A percentile compares a stretch with the other conserved stretches of the same genome.
Conservation (phyloP, 2,113 vertebrate genomes). For the Prinia subflava region DNA sequence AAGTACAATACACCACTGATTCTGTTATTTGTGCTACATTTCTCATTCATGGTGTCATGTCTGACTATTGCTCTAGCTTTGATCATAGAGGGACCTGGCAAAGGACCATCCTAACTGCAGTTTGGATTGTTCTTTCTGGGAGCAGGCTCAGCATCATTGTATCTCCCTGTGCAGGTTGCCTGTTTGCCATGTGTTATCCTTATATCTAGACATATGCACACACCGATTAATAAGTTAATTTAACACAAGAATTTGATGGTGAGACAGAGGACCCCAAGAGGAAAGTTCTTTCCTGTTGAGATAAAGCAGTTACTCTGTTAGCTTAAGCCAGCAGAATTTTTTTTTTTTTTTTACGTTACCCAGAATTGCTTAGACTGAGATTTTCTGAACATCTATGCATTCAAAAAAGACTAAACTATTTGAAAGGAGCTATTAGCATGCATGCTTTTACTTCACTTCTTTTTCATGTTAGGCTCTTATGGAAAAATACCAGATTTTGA, state of each 20-base stretch:
- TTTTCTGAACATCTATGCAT: conserved; percentile 52
- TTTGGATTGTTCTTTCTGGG: not conserved
- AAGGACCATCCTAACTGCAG: not conserved
- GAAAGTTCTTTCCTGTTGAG: conserved; percentile 38
- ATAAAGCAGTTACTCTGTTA: conserved; percentile 39
- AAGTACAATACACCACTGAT: not conserved
- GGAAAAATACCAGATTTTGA: conserved; percentile 65
- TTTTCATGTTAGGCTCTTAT: conserved; percentile 65
- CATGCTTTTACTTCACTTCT: conserved; percentile 61
- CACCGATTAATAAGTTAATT: conserved; percentile 37
- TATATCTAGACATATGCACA: not conserved
- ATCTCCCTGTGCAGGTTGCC: not conserved
- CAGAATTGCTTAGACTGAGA: conserved; percentile 43
- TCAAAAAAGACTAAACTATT: conserved; percentile 56
- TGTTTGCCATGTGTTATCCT: conserved; percentile 30
- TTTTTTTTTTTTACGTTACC: not conserved
- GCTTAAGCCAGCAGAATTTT: not conserved
- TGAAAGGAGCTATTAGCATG: conserved; percentile 64
- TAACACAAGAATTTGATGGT: not conserved
- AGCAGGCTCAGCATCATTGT: not conserved
- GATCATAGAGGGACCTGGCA: not conserved
- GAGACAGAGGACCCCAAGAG: conserved; percentile 31
- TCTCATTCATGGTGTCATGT: conserved; percentile 45
- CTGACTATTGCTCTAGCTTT: not conserved
- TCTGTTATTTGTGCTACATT: conserved; percentile 13